Percentiles rank a stretch among this genome's conserved stretches.
phyloP scores from a whole-genome alignment of 2,113 vertebrate species.

The Seriola dumerili region DNA sequence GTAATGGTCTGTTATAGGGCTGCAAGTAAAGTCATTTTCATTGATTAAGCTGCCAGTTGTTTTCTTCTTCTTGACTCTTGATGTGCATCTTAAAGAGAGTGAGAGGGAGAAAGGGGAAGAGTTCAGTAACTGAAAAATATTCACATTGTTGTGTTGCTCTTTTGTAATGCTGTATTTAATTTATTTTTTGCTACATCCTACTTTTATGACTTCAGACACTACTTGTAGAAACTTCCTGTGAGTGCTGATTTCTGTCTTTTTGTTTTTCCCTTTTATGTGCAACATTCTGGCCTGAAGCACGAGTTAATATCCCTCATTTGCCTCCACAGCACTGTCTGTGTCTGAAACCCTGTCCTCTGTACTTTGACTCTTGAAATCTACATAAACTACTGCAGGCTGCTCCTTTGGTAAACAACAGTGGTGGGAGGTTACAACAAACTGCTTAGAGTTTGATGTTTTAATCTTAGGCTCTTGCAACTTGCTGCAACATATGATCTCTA shows the following conservation, averaged over 20 bases:
- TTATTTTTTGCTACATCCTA: too few relatives aligned
- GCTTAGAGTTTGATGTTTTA: neutral
- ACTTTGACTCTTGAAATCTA: neutral
- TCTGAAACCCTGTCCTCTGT: neutral
- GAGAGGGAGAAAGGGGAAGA: too few relatives aligned
- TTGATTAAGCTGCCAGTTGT: too few relatives aligned
- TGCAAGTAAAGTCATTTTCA: too few relatives aligned
- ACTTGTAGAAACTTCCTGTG: neutral
- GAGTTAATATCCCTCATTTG: neutral
- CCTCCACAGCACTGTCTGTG: neutral
- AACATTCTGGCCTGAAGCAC: neutral
- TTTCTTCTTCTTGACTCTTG: too few relatives aligned
- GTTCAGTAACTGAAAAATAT: too few relatives aligned
- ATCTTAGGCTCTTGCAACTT: neutral
- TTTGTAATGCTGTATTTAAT: neutral
- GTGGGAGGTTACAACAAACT: neutral
- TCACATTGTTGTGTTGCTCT: neutral
- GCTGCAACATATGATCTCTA: neutral
- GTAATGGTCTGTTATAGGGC: too few relatives aligned
- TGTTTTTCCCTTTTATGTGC: neutral
- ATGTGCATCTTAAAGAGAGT: too few relatives aligned
- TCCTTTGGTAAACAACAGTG: slow-evolving; percentile 1
- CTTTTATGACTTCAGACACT: neutral
- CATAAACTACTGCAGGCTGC: neutral
- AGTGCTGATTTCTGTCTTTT: neutral